Evolutionary conservation across 1,140 invertebrate species (phyloP).

Genomic region (Camponotus vicinus): DNA sequence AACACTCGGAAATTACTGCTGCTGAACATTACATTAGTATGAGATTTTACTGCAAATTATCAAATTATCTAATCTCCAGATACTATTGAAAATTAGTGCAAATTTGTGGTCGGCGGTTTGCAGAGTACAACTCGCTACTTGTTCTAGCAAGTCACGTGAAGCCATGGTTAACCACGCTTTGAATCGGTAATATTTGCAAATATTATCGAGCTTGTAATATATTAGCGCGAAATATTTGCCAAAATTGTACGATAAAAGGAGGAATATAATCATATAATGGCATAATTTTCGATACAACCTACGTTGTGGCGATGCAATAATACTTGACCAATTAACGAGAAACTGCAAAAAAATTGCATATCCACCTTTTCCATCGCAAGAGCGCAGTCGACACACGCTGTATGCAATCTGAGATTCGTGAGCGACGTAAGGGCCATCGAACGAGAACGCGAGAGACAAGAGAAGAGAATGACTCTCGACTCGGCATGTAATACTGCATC

Average conservation of each 20-base stretch:
- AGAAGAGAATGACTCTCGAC: conserved; percentile 2
- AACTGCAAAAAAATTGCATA: background rate
- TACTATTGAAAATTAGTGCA: background rate
- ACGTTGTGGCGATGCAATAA: background rate
- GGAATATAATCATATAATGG: background rate
- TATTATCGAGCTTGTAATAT: background rate
- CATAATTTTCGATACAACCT: background rate
- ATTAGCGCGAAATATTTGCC: background rate
- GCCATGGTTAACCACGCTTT: background rate
- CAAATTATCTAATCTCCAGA: background rate
- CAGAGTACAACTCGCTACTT: background rate
- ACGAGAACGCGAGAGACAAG: background rate
- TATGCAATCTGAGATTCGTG: background rate
- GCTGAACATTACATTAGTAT: background rate
- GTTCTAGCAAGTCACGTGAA: background rate
- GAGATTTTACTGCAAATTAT: background rate
- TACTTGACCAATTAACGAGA: background rate
- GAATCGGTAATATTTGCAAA: background rate
- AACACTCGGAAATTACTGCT: background rate
- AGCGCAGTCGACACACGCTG: background rate
- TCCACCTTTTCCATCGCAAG: background rate
- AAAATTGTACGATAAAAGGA: background rate
- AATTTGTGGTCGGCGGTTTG: conserved; percentile 18
- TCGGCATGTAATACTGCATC: conserved; percentile 24
- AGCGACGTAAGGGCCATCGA: background rate